Evolutionary conservation across 2,888 invertebrate species (phyloP).

Genomic region (Morpho deidamia): DNA sequence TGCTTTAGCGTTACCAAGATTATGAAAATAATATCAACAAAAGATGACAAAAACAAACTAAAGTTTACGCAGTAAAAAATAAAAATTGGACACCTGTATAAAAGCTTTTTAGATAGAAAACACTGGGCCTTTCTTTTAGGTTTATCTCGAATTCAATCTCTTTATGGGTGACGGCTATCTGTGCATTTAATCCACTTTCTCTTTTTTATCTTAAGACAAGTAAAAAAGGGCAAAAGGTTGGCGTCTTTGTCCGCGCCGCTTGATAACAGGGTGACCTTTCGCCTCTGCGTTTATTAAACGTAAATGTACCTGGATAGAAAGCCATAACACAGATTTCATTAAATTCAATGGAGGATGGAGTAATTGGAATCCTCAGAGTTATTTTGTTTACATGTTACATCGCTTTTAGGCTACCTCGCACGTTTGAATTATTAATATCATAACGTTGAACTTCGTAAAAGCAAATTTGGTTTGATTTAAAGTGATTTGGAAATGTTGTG

Average conservation of each 20-base stretch:
- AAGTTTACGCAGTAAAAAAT: constrained; percentile 11
- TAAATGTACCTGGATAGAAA: constrained; percentile 55
- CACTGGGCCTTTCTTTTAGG: constrained; percentile 33
- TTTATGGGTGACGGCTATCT: constrained; percentile 62
- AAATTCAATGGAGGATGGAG: constrained; percentile 47
- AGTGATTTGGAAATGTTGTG: not conserved
- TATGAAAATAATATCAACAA: no score
- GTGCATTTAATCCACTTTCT: constrained; percentile 71
- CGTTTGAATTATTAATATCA: not conserved
- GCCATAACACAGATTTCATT: constrained; percentile 51
- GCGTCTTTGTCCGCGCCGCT: constrained; percentile 53
- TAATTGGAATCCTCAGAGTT: constrained; percentile 42
- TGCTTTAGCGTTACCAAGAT: no score
- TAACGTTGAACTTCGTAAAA: not conserved
- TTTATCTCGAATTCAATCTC: constrained; percentile 53
- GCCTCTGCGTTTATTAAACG: constrained; percentile 55
- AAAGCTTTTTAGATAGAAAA: constrained; percentile 30
- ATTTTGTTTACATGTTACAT: constrained; percentile 31
- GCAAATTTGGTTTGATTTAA: not conserved
- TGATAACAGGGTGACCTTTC: constrained; percentile 56
- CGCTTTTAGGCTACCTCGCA: constrained; percentile 21
- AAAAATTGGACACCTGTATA: constrained; percentile 43
- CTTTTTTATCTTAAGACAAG: constrained; percentile 59
- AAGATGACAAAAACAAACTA: constrained; percentile 2
- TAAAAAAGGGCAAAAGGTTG: constrained; percentile 52